These are phyloP conservation scores for Panthera uncia DNA, from an alignment of 2,113 vertebrate species.

Conservation along the genomic window DNA sequence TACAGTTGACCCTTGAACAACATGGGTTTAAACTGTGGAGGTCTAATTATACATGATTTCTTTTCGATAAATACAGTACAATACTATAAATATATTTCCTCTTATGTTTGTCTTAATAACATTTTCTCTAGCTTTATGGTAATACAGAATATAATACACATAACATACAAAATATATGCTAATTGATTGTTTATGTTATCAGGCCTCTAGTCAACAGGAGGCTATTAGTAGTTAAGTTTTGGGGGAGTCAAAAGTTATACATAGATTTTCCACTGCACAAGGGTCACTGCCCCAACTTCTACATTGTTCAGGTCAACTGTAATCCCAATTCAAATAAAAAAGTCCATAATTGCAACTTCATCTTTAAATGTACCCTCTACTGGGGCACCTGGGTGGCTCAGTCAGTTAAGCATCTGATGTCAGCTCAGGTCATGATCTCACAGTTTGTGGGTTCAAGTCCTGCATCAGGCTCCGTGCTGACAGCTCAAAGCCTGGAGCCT, in stretches of 20 bases:
- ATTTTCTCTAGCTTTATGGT: not conserved
- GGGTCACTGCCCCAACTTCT: not conserved
- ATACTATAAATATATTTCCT: not conserved
- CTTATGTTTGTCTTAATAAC: not conserved
- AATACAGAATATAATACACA: not conserved
- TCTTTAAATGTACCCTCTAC: slow-evolving; percentile 37
- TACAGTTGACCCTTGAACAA: not conserved
- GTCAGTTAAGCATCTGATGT: no score
- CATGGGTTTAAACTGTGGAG: not conserved
- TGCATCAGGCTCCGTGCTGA: no score
- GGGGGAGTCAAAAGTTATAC: not conserved
- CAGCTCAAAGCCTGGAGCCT: no score
- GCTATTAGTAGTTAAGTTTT: not conserved
- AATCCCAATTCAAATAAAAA: slow-evolving; percentile 49
- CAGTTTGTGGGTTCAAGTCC: no score
- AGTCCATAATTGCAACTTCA: slow-evolving; percentile 3
- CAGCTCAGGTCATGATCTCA: no score
- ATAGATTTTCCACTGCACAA: not conserved
- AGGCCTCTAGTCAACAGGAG: not conserved
- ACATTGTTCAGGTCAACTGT: not conserved
- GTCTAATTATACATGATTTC: not conserved
- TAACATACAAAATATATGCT: not conserved
- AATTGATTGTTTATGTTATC: not conserved
- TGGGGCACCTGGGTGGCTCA: no score
- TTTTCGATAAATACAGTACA: not conserved